Evolutionary conservation across 2,113 vertebrate genomes (phyloP).

Genomic region (Psittacus erithacus): DNA sequence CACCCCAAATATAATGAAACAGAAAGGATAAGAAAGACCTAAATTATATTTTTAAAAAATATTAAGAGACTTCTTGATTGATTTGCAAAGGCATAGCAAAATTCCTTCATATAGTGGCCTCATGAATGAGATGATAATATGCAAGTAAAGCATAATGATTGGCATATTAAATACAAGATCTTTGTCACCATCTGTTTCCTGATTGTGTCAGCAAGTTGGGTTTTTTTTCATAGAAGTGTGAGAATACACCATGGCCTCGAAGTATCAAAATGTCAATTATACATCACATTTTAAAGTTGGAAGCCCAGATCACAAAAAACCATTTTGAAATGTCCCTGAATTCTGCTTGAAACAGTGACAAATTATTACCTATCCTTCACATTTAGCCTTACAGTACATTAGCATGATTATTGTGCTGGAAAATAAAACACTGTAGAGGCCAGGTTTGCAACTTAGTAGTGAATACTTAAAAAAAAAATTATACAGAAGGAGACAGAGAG

Average conservation of each 20-base stretch:
- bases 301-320: conserved; percentile 80
- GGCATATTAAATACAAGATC: conserved; percentile 83
- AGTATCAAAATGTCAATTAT: conserved; percentile 87
- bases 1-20: conserved; percentile 57
- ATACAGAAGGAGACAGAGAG: not conserved
- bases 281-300: conserved; percentile 82
- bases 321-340: conserved; percentile 76
- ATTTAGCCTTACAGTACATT: conserved; percentile 33
- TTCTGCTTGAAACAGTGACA: conserved; percentile 68
- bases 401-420: not conserved
- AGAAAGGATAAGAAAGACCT: conserved; percentile 60
- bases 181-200: conserved; percentile 86
- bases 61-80: conserved; percentile 71
- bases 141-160: conserved; percentile 83
- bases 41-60: conserved; percentile 46
- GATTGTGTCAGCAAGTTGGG: conserved; percentile 82
- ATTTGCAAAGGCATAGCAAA: conserved; percentile 72
- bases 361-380: conserved; percentile 68
- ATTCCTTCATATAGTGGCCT: conserved; percentile 80
- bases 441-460: not conserved
- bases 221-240: conserved; percentile 81
- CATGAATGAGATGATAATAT: conserved; percentile 82
- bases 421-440: conserved; percentile 3
- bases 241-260: conserved; percentile 84
- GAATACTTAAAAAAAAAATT: not conserved